Percentiles rank a stretch among this genome's conserved stretches.
Conservation (phyloP, 2,797 vertebrate genomes). For the Myotis pilosus region DNA sequence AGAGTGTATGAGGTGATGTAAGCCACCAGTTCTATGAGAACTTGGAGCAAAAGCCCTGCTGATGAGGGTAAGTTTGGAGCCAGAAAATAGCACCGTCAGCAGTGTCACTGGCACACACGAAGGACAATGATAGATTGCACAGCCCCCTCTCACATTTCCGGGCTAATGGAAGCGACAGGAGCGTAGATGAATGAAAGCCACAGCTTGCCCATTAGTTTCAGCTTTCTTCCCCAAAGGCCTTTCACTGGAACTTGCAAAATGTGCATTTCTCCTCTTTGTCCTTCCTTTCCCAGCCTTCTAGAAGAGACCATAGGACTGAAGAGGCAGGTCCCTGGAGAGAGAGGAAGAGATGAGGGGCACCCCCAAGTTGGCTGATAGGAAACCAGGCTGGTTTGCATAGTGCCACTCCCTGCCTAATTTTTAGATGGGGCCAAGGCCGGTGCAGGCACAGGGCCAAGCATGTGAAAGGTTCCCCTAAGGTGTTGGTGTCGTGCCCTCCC, state of each 20-base stretch:
- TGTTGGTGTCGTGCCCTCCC: rapidly evolving
- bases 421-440: neutral
- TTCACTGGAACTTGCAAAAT: neutral
- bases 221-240: constrained; percentile 54
- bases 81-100: constrained; percentile 26
- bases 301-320: neutral
- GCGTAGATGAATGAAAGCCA: neutral
- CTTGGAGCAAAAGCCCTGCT: neutral
- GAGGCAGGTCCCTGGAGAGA: neutral
- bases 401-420: neutral
- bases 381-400: neutral
- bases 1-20: neutral
- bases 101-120: neutral
- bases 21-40: neutral
- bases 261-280: constrained; percentile 31
- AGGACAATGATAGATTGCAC: constrained; percentile 22
- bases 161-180: constrained; percentile 44
- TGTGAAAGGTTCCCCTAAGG: neutral
- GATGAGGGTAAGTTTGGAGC: neutral
- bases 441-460: neutral
- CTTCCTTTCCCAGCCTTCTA: constrained; percentile 8
- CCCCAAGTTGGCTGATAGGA: neutral
- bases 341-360: neutral
- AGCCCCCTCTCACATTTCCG: constrained; percentile 31
- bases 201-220: constrained; percentile 46